These are phyloP conservation scores for Thermophis baileyi DNA, from an alignment of 2,113 vertebrate genomes.

Conservation along the genomic window DNA sequence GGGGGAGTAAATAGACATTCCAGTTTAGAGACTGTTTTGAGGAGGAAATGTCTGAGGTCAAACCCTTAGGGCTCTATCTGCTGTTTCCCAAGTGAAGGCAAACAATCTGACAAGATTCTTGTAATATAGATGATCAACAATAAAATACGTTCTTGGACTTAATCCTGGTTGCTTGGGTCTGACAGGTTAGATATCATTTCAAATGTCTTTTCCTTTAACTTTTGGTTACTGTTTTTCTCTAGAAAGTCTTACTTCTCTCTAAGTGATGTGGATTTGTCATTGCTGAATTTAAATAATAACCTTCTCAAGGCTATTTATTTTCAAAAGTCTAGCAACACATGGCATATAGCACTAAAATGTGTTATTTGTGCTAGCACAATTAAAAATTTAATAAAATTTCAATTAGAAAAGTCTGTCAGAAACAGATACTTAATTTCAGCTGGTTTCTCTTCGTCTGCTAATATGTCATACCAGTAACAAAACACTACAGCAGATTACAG, in stretches of 20 bases:
- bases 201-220: not conserved
- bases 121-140: too few species aligned
- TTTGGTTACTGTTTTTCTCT: not conserved
- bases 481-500: constrained; percentile 12
- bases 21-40: too few species aligned
- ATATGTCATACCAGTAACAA: constrained; percentile 36
- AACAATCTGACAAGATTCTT: too few species aligned
- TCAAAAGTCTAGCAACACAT: constrained; percentile 14
- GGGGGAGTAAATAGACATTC: too few species aligned
- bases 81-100: too few species aligned
- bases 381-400: constrained; percentile 55
- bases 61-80: too few species aligned
- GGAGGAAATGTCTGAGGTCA: too few species aligned
- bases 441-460: constrained; percentile 21
- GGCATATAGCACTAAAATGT: constrained; percentile 3
- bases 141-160: too few species aligned
- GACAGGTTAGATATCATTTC: not conserved
- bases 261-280: not conserved
- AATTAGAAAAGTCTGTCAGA: constrained; percentile 39
- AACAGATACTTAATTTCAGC: constrained; percentile 50
- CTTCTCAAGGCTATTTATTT: constrained; percentile 13
- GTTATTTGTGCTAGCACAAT: constrained; percentile 41
- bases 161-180: too few species aligned
- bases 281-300: constrained; percentile 29
- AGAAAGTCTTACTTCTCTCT: not conserved